Base-by-base conservation (phyloP, 2,888 invertebrate species). In the Hedychridium roseum region DNA sequence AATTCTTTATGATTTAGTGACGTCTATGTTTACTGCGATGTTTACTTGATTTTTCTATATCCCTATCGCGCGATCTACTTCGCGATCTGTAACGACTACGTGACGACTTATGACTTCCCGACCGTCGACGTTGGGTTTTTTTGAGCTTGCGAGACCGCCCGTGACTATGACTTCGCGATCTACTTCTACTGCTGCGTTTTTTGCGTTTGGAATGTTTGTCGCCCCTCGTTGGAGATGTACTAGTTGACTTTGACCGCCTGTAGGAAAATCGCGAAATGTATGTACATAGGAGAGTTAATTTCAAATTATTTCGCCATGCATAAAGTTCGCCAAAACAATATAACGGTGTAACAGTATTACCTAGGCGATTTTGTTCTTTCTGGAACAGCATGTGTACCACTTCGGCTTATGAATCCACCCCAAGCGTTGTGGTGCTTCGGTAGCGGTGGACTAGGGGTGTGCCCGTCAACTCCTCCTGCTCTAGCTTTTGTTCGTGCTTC, bases 371-470 rank as follows among this genome's bases (percentile, higher is more conserved):
- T 79, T 2, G 71, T 67, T 52, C 76, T 68, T 44, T 78, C 78
- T 0, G 76, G 73, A 18, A 70, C 60, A 1, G 74, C 74, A 34
- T 76, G 78, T 3, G 74, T 71, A 2, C 74, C 76, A 32, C 74
- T 79, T 11, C 83, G 83, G 73, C 85, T 86, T 52, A 87, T 86
- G 57, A 87, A 87, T 16, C 87, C 86, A 18, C 86, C 86, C 85
- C 86, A 86, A 1, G 86, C 86, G 62, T 87, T 86, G 59, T 87
- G 86, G 70, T 85, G 85, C n/a, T 81, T 82, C 5, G 79, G 84
- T 68, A 79, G 73, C 60, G 70, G 80, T 52, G 71, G 81, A 55
- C 79, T 83, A 43, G 76, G 83, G 3, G 82, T 83, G 51, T 83
- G 82, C 37, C 80, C 82, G 15, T 78, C 77, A 1, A 80, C 79